These are phyloP conservation scores for Andrena cerasifolii DNA, from an alignment of 1,140 invertebrate genomes.

Conservation along the genomic window DNA sequence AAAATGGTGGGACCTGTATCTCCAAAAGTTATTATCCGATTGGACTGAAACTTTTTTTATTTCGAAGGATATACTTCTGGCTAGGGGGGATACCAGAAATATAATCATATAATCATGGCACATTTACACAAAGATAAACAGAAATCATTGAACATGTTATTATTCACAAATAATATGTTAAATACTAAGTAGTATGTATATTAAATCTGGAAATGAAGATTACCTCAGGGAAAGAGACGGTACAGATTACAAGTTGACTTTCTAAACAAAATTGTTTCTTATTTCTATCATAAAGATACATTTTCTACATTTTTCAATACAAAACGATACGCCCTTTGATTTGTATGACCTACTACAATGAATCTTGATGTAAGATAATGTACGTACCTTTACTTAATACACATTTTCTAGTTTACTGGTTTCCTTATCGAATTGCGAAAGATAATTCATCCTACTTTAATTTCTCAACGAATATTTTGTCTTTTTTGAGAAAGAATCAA, in stretches of 20 bases:
- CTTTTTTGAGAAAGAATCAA: no score
- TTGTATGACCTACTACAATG: not conserved
- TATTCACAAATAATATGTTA: not conserved
- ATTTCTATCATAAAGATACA: conserved; percentile 6
- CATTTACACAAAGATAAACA: conserved; percentile 31
- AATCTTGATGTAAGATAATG: not conserved
- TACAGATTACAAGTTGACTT: not conserved
- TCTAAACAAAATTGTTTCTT: conserved; percentile 11
- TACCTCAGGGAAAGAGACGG: not conserved
- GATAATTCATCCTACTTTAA: not conserved
- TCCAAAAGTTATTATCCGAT: no score
- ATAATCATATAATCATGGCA: conserved; percentile 50
- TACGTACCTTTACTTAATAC: not conserved
- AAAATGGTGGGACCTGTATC: no score
- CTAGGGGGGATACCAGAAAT: no score
- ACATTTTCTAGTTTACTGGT: not conserved
- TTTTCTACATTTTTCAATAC: not conserved
- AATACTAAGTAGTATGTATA: not conserved
- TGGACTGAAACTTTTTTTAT: no score
- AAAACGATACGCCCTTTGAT: conserved; percentile 10
- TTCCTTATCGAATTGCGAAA: no score
- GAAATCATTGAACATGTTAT: conserved; percentile 13
- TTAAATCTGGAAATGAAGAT: conserved; percentile 5
- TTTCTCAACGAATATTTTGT: not conserved
- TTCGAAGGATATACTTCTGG: no score